These are phyloP conservation scores for Rhinella marina DNA, from an alignment of 2,797 vertebrate genomes.

Conservation along the genomic window DNA sequence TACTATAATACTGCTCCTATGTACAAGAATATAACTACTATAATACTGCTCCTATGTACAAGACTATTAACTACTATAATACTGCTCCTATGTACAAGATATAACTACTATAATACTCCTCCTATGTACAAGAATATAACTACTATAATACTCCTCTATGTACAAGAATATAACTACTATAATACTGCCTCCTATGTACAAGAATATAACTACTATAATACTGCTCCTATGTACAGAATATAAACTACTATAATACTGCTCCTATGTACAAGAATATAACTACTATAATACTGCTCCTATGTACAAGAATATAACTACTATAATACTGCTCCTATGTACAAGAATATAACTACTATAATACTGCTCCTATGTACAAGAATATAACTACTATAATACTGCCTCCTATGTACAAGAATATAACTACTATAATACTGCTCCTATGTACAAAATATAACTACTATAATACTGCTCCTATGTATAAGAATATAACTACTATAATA, in stretches of 20 bases:
- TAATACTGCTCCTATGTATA: not conserved
- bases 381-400: constrained; percentile 14
- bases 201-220: constrained; percentile 11
- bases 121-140: constrained; percentile 5
- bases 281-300: constrained; percentile 7
- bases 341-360: constrained; percentile 5
- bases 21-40: not conserved
- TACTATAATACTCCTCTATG: constrained; percentile 2
- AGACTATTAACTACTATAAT: constrained; percentile 6
- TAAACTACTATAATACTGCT: constrained; percentile 9
- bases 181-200: not conserved
- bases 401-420: not conserved
- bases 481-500: constrained; percentile 16
- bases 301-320: constrained; percentile 7
- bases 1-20: constrained; percentile 3
- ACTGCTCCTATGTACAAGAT: not conserved
- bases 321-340: constrained; percentile 8
- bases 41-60: constrained; percentile 3
- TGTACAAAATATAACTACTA: constrained; percentile 11
- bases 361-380: not conserved
- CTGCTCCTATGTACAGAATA: constrained; percentile 1
- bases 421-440: constrained; percentile 7
- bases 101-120: constrained; percentile 2
- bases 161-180: constrained; percentile 10
- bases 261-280: constrained; percentile 7